Evolutionary conservation across 2,888 invertebrate genomes (phyloP).

Genomic region (Petrophora chlorosata): DNA sequence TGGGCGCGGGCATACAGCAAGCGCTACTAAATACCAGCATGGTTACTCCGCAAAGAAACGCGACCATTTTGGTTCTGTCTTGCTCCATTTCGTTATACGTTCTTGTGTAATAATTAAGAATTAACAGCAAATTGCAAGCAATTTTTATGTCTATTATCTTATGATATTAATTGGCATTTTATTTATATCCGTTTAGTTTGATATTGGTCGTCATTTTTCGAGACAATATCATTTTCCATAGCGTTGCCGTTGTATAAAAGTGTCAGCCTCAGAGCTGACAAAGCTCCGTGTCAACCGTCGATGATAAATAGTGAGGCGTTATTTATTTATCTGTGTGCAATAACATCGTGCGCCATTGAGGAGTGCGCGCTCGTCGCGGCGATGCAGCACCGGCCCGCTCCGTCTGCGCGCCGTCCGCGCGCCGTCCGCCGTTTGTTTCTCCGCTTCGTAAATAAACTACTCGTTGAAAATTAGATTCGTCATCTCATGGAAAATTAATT

Average conservation of each 20-base stretch:
- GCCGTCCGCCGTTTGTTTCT: neutral
- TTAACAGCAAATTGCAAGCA: neutral
- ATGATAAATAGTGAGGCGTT: slow-evolving; percentile 12
- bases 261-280: neutral
- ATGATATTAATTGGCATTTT: neutral
- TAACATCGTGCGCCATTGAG: no score
- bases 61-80: neutral
- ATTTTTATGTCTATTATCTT: neutral
- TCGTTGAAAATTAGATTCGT: slow-evolving; percentile 1
- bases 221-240: slow-evolving; percentile 12
- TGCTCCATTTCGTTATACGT: neutral
- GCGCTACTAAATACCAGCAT: neutral
- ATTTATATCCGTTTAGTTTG: slow-evolving; percentile 2
- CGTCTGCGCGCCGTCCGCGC: no score
- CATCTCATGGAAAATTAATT: slow-evolving; percentile 10
- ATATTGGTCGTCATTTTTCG: slow-evolving; percentile 2
- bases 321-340: slow-evolving; percentile 1
- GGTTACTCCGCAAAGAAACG: neutral
- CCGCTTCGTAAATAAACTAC: slow-evolving; percentile 9
- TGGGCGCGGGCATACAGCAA: no score
- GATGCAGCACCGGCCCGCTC: no score
- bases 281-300: slow-evolving; percentile 5
- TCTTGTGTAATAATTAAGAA: neutral
- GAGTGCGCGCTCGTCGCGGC: no score
- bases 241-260: slow-evolving; percentile 2